Evolutionary conservation across 2,113 vertebrate species (phyloP).

Genomic region (Pimephales promelas): DNA sequence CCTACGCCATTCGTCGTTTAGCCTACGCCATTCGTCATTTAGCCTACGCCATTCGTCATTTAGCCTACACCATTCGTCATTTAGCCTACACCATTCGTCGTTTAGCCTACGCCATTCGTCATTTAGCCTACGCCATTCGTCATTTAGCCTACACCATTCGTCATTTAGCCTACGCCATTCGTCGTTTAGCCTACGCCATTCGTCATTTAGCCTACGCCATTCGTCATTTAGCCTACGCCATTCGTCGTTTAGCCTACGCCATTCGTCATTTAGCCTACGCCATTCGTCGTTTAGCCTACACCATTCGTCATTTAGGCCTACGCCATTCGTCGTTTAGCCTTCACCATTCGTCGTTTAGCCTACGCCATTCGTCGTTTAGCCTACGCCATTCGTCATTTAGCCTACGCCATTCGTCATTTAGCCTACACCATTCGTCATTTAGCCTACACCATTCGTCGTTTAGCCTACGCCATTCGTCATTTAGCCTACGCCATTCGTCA

Average conservation of each 20-base stretch:
- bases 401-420: background rate
- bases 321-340: background rate
- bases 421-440: background rate
- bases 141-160: too few species aligned
- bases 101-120: background rate
- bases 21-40: background rate
- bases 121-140: background rate
- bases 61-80: background rate
- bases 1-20: background rate
- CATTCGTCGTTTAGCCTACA: background rate
- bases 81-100: background rate
- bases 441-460: background rate
- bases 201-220: background rate
- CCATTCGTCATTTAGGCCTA: background rate
- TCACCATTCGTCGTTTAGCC: background rate
- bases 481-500: background rate
- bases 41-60: background rate
- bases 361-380: background rate
- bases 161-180: background rate
- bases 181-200: too few species aligned
- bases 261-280: background rate
- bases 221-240: background rate
- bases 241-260: background rate
- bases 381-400: background rate
- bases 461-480: background rate